phyloP scores from a whole-genome alignment of 1,140 invertebrate species.

The Rhopalosiphum padi region DNA sequence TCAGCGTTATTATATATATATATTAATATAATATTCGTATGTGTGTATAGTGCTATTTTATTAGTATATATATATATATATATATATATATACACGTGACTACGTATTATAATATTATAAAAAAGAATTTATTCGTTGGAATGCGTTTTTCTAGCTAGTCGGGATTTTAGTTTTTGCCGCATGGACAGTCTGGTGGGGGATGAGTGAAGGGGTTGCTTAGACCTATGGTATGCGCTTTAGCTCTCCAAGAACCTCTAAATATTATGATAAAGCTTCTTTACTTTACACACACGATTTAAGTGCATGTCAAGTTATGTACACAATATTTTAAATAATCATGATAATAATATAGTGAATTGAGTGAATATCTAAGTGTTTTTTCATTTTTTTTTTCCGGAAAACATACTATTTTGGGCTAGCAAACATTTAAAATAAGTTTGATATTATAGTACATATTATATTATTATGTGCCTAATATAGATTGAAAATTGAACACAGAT shows the following conservation, averaged over 20 bases:
- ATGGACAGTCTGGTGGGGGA: neutral
- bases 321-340: neutral
- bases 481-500: neutral
- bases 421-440: neutral
- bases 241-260: neutral
- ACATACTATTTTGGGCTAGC: neutral
- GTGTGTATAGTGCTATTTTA: neutral
- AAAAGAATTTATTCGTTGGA: neutral
- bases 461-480: neutral
- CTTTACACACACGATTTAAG: neutral
- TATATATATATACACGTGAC: neutral
- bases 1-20: neutral
- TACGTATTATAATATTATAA: neutral
- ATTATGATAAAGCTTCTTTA: neutral
- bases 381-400: neutral
- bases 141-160: neutral
- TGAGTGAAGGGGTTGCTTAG: neutral
- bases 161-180: neutral
- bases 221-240: neutral
- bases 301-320: neutral
- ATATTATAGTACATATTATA: neutral
- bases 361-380: neutral
- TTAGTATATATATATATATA: neutral
- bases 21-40: neutral
- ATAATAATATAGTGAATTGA: neutral